Base-by-base conservation (phyloP, 2,888 invertebrate genomes). In the Creontiades dilutus region DNA sequence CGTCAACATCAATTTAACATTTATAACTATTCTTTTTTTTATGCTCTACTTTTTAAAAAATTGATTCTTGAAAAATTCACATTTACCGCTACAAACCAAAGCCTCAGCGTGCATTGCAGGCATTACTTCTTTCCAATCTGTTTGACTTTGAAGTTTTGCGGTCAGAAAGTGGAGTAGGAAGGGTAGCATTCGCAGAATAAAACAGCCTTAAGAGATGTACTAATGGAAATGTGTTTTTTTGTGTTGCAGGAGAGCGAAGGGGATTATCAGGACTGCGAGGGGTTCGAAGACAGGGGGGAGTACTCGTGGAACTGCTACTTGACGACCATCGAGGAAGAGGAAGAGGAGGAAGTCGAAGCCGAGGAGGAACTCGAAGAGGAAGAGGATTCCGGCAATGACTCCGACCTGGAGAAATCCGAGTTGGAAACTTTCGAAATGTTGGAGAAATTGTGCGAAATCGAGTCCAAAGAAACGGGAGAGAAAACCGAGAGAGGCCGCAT, bases 281-380 rank as follows among this genome's bases (percentile, higher is more conserved):
- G 90, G 48, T 92, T 91, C 28, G 92, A 91, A n/a, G 88, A 88
- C 13, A 48, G 78, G 12, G 92, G 76, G 0, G 92, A 91, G 55
- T 91, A 91, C 91, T 90, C 90, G 46, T 91, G 92, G 92, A 91
- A 91, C 91, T 88, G 88, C 78, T 89, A 91, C 91, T 48, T 91
- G 91, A 90, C 92, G 91, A 92, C 93, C 78, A 92, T 92, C 92
- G 92, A 93, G 88, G 92, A 93, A 92, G 91, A 91, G 85, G 91
- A 96, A 95, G 88, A 96, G 92, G 92, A 93, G 86, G 92, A 93
- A 92, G 61, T 23, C 97, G 75, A 76, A 5, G n/a, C n/a, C 16
- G 85, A 84, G 37, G 55, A 78, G n/a, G 4, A 37, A 16, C 19
- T 11, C 78, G 37, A 93, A 94, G 91, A 93, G 94, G 91, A 91